phyloP scores from a whole-genome alignment of 2,113 vertebrate genomes.

The Blennius ocellaris region DNA sequence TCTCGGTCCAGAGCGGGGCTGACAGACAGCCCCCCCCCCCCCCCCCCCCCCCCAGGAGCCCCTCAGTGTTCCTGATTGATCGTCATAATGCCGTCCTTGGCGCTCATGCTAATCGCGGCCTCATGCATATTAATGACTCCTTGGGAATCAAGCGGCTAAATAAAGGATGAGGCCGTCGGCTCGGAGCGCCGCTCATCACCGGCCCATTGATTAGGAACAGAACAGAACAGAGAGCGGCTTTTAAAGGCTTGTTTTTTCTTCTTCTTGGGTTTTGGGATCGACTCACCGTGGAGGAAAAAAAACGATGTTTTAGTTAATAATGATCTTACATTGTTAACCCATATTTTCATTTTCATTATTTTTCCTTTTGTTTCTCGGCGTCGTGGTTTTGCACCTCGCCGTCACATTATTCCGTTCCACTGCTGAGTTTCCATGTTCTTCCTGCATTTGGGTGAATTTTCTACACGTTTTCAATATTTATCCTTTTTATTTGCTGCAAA shows the following conservation, averaged over 20 bases:
- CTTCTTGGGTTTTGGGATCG: too few relatives aligned
- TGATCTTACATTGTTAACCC: too few relatives aligned
- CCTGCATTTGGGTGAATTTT: too few relatives aligned
- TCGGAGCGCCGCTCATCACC: conserved; percentile 58
- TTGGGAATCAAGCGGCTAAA: conserved; percentile 72
- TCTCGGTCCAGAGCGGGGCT: conserved; percentile 63
- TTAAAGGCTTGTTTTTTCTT: conserved; percentile 20
- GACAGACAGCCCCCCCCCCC: conserved; percentile 75
- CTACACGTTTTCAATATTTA: too few relatives aligned
- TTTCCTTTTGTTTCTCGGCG: too few relatives aligned
- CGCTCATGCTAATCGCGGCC: conserved; percentile 68
- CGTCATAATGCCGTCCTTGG: conserved; percentile 78
- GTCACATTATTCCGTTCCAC: too few relatives aligned
- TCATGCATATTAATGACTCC: conserved; percentile 76
- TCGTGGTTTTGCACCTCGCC: too few relatives aligned
- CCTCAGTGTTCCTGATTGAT: conserved; percentile 76
- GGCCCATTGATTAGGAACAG: conserved; percentile 67
- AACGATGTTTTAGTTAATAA: too few relatives aligned
- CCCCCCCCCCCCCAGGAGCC: conserved; percentile 70
- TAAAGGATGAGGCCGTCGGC: conserved; percentile 75
- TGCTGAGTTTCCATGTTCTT: too few relatives aligned
- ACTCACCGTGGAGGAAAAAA: too few relatives aligned
- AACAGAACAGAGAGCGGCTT: conserved; percentile 26
- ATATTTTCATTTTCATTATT: too few relatives aligned
- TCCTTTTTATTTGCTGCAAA: too few relatives aligned